A percentile compares a stretch with the other conserved stretches of the same genome.
Evolutionary conservation across 2,797 vertebrate genomes (phyloP).

Genomic region (Menidia menidia): DNA sequence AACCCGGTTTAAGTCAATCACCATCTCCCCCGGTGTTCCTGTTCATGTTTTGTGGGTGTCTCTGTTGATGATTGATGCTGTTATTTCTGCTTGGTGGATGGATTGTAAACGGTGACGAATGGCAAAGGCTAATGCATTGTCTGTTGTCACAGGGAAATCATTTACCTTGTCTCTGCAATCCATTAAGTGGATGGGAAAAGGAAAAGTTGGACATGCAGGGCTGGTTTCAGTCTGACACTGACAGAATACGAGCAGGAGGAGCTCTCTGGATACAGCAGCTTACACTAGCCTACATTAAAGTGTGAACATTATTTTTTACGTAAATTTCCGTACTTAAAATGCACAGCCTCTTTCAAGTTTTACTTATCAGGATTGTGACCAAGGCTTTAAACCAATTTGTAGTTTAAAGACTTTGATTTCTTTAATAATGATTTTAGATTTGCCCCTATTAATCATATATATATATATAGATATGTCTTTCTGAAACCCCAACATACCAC

Average conservation of each 20-base stretch:
- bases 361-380: too few relatives aligned
- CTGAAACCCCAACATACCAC: too few relatives aligned
- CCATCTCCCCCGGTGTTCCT: slow-evolving; percentile 35
- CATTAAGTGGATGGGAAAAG: slow-evolving; percentile 46
- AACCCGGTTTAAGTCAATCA: slow-evolving; percentile 58
- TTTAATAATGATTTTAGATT: too few relatives aligned
- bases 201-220: slow-evolving; percentile 28
- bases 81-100: slow-evolving; percentile 50
- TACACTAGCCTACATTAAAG: background rate
- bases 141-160: slow-evolving; percentile 55
- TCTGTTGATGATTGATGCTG: slow-evolving; percentile 62
- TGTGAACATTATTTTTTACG: too few relatives aligned
- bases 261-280: slow-evolving; percentile 5
- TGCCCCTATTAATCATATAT: too few relatives aligned
- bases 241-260: background rate
- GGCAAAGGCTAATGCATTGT: slow-evolving; percentile 57
- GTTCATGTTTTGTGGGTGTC: slow-evolving; percentile 44
- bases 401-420: too few relatives aligned
- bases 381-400: too few relatives aligned
- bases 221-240: slow-evolving; percentile 12
- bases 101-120: slow-evolving; percentile 63
- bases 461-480: too few relatives aligned
- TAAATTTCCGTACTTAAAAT: too few relatives aligned
- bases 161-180: slow-evolving; percentile 61
- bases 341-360: too few relatives aligned